Conservation (phyloP, 2,797 vertebrate genomes). For the Darevskia nairensis region DNA sequence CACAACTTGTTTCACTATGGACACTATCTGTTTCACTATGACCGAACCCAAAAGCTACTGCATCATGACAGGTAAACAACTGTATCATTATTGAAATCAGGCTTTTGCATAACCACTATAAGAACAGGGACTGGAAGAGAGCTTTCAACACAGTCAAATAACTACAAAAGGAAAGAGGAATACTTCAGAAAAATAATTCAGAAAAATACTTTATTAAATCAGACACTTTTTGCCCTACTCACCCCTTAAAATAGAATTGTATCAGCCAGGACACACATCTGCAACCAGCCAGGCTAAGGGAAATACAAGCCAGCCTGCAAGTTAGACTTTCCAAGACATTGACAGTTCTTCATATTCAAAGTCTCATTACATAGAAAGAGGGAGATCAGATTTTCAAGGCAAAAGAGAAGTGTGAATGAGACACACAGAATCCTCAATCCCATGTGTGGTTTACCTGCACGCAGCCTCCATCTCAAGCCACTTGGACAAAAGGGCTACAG, state of each 20-base stretch:
- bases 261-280: background rate
- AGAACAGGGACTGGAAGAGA: background rate
- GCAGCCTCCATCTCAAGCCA: background rate
- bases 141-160: background rate
- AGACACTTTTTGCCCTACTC: background rate
- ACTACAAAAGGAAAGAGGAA: background rate
- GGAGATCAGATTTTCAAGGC: background rate
- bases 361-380: background rate
- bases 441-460: background rate
- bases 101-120: background rate
- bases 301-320: background rate
- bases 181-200: no score
- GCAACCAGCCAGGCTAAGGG: background rate
- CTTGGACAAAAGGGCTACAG: background rate
- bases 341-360: background rate
- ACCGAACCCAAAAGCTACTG: background rate
- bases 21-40: background rate
- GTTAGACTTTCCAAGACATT: background rate
- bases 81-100: background rate
- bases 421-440: background rate
- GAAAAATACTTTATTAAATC: background rate
- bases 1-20: background rate
- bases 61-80: background rate
- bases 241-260: background rate
- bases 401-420: background rate